These are phyloP conservation scores for Araneus ventricosus DNA, from an alignment of 1,140 invertebrate genomes.

Conservation along the genomic window DNA sequence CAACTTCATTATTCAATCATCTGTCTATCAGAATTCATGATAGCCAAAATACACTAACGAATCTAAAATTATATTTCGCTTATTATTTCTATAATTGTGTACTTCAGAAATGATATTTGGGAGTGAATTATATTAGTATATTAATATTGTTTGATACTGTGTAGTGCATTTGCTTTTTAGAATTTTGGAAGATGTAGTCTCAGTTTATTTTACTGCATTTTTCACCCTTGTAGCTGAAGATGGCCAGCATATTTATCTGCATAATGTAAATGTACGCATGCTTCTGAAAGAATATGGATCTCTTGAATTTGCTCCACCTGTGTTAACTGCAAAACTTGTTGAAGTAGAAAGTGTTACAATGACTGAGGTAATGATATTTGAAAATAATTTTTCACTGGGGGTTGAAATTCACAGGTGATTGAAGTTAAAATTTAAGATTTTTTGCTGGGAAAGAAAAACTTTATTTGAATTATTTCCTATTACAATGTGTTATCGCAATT, in stretches of 20 bases:
- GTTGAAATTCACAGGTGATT: too few species aligned
- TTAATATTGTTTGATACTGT: too few species aligned
- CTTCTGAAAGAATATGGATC: slow-evolving; percentile 91
- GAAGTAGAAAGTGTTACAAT: slow-evolving; percentile 92
- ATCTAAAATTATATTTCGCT: too few species aligned
- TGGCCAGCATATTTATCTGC: slow-evolving; percentile 95
- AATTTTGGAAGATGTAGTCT: not conserved
- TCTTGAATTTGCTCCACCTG: slow-evolving; percentile 88
- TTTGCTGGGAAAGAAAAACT: not conserved
- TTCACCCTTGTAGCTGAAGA: slow-evolving; percentile 84
- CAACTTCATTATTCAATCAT: too few species aligned
- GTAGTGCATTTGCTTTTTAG: not conserved
- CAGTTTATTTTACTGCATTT: not conserved
- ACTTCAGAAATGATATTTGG: too few species aligned
- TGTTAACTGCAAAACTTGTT: slow-evolving; percentile 86
- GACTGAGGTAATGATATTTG: slow-evolving; percentile 84
- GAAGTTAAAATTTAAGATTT: not conserved
- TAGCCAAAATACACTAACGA: too few species aligned
- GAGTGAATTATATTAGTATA: too few species aligned
- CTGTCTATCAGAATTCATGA: too few species aligned
- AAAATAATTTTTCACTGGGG: not conserved
- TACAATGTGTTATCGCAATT: not conserved
- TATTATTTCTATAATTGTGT: too few species aligned
- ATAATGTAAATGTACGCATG: slow-evolving; percentile 94
- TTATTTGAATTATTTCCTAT: not conserved